Evolutionary conservation across 2,113 vertebrate genomes (phyloP), one percentile per base, ranked within the genome.

Genomic region (Scopus umbretta): DNA sequence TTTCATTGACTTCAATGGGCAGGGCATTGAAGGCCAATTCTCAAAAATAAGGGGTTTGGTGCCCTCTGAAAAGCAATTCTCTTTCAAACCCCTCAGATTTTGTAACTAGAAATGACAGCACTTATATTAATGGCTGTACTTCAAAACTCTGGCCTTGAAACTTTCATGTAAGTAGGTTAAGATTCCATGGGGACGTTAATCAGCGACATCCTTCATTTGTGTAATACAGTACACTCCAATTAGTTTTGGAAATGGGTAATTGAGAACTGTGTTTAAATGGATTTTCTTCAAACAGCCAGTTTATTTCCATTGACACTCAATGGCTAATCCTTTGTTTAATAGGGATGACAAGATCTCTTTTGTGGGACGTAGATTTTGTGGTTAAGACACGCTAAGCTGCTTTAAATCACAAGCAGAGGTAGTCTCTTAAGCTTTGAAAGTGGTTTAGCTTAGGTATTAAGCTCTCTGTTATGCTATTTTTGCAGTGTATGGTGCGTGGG

Each of bases 341-440:
- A 61, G 36, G 34, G 47, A 86, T 80, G 93, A 94, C 70, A 95
- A 73, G 45, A 65, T 93, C 53, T 85, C 49, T 87, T 94, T 65
- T 72, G 73, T 87, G 58, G 83, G 58, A 82, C 61, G 62, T 34
- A 94, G 94, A 92, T 96, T 95, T 90, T 96, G 90, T 76, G 90
- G 90, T 86, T 88, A 80, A 80, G 74, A 29, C 25, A 18, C 30
- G 40, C 25, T 78, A 82, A 93, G 52, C 84, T 93, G 73, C 84
- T 85, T 93, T 91, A 80, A 85, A 62, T 91, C 88, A 55, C 56
- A 50, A 90, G 74, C 32, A 76, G 62, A 80, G 49, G 30, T 58
- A 92, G 66, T 16, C 27, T 63, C 34, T 72, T 49, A 68, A 82
- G 40, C 30, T 82, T 61, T 85, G 53, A 59, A 90, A 80, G 70